Percentiles rank a stretch among this genome's conserved stretches.
These are phyloP conservation scores for Ectemnius lituratus DNA, from an alignment of 2,888 invertebrate genomes.

Conservation along the genomic window DNA sequence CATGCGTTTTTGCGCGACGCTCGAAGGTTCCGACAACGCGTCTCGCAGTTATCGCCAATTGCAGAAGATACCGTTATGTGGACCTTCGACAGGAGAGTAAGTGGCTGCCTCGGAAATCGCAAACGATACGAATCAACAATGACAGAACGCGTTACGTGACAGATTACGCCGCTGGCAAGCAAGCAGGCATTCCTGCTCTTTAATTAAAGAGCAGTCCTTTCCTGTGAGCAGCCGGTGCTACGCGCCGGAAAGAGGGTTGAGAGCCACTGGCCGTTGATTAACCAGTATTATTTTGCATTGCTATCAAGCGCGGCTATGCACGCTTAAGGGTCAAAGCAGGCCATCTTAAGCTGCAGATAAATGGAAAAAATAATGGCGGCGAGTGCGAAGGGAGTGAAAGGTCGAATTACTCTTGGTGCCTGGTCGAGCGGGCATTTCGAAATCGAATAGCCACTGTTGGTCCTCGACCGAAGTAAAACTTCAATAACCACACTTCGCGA, in stretches of 20 bases:
- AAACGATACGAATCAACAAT: too few species aligned
- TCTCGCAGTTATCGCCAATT: too few species aligned
- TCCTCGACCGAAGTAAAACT: too few species aligned
- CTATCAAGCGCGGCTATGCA: conserved; percentile 48
- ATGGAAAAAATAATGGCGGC: conserved; percentile 45
- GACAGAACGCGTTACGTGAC: too few species aligned
- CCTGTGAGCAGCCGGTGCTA: not conserved
- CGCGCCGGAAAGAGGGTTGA: conserved; percentile 24
- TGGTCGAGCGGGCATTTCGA: conserved; percentile 37
- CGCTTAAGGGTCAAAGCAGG: conserved; percentile 61
- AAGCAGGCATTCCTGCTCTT: too few species aligned
- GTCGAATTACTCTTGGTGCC: conserved; percentile 36
- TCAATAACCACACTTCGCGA: too few species aligned
- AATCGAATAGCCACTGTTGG: conserved; percentile 12
- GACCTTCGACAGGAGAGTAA: too few species aligned
- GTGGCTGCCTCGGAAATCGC: too few species aligned
- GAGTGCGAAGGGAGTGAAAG: conserved; percentile 43
- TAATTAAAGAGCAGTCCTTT: too few species aligned
- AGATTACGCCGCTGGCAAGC: too few species aligned
- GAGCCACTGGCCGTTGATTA: conserved; percentile 52
- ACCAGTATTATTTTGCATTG: conserved; percentile 63
- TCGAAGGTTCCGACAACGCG: not conserved
- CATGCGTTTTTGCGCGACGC: too few species aligned
- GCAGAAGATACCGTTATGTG: too few species aligned
- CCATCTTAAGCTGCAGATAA: conserved; percentile 60